These are phyloP conservation scores for Hyla sarda DNA, from an alignment of 2,113 vertebrate genomes.

Conservation along the genomic window DNA sequence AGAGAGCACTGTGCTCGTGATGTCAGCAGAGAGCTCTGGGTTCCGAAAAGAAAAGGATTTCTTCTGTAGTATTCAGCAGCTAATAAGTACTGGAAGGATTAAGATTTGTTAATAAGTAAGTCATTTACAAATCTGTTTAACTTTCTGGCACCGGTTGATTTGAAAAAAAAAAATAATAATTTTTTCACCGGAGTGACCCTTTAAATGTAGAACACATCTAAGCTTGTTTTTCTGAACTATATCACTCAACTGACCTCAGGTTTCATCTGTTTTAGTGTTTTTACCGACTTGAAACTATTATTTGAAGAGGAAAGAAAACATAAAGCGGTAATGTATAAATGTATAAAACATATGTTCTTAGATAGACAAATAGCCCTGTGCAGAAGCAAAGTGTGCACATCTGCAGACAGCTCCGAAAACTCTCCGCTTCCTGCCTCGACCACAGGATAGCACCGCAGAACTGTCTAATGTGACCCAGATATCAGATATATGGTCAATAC, in stretches of 20 bases:
- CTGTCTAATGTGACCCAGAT: neutral
- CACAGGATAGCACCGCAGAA: slow-evolving; percentile 9
- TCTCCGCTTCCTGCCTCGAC: slow-evolving; percentile 44
- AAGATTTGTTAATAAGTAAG: too few relatives aligned
- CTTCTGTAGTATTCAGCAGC: too few relatives aligned
- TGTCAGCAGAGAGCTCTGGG: too few relatives aligned
- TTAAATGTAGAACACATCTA: neutral
- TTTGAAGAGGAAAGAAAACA: neutral
- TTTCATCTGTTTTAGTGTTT: neutral
- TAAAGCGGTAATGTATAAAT: neutral
- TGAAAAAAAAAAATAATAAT: too few relatives aligned
- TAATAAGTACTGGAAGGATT: too few relatives aligned
- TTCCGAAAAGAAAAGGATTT: too few relatives aligned
- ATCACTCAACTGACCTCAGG: neutral
- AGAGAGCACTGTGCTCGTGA: too few relatives aligned
- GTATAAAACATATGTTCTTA: slow-evolving; percentile 39
- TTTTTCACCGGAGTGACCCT: too few relatives aligned
- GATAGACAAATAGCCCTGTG: slow-evolving; percentile 33
- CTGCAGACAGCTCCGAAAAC: slow-evolving; percentile 10
- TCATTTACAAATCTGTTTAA: too few relatives aligned
- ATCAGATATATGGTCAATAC: neutral
- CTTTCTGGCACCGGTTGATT: too few relatives aligned
- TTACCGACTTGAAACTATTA: neutral
- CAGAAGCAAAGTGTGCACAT: slow-evolving; percentile 10
- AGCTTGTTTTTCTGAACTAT: neutral